These are phyloP conservation scores for Zaprionus obscuricornis DNA, from an alignment of 2,888 invertebrate genomes.

Conservation along the genomic window DNA sequence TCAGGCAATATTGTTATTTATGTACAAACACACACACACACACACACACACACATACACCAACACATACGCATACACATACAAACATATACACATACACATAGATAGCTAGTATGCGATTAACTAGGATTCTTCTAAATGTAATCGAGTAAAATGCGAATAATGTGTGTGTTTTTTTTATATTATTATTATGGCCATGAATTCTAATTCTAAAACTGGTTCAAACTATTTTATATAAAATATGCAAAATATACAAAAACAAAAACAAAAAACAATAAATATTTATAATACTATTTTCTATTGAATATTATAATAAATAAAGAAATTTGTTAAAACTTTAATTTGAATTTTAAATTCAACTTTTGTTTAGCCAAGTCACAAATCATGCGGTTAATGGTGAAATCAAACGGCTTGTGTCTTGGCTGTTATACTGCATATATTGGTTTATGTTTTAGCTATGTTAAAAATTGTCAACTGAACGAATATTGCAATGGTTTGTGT, in stretches of 20 bases:
- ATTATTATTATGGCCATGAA: constrained; percentile 36
- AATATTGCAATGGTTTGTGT: background rate
- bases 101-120: background rate
- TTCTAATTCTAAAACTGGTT: constrained; percentile 39
- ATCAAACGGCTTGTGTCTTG: background rate
- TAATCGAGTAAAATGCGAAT: constrained; percentile 19
- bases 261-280: constrained; percentile 12
- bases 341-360: background rate
- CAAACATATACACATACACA: constrained; percentile 4
- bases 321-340: too few species aligned
- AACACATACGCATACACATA: constrained; percentile 3
- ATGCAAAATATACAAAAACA: constrained; percentile 32
- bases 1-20: constrained; percentile 67
- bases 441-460: background rate
- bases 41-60: constrained; percentile 9
- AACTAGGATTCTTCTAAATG: too few species aligned
- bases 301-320: too few species aligned
- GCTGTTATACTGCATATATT: background rate
- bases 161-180: constrained; percentile 22
- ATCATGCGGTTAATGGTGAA: background rate
- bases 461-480: background rate
- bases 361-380: background rate
- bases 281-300: background rate
- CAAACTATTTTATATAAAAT: constrained; percentile 24
- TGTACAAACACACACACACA: constrained; percentile 32